Percentiles rank a stretch among this genome's conserved stretches.
These are phyloP conservation scores for Euleptes europaea DNA, from an alignment of 2,113 vertebrate species.

Conservation along the genomic window DNA sequence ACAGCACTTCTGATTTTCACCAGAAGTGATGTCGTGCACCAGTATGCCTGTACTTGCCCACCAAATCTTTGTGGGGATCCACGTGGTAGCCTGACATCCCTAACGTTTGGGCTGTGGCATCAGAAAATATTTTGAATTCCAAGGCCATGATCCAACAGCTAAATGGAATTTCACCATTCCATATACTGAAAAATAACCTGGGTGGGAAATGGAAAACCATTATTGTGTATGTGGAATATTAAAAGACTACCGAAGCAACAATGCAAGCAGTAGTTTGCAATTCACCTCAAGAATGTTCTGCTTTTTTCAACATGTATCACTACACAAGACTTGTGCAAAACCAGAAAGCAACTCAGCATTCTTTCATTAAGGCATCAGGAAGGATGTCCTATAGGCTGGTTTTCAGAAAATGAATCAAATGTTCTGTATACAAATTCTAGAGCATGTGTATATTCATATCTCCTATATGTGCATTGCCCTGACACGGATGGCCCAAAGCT, in stretches of 20 bases:
- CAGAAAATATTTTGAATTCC: not conserved
- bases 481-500: too few species aligned
- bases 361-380: not conserved
- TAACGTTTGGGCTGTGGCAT: too few species aligned
- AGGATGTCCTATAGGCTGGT: not conserved
- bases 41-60: too few species aligned
- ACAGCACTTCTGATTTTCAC: not conserved
- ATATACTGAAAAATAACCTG: not conserved
- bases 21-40: too few species aligned
- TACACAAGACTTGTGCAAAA: not conserved
- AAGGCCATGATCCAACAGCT: not conserved
- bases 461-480: too few species aligned
- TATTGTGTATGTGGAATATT: not conserved
- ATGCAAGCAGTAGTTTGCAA: not conserved
- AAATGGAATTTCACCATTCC: not conserved
- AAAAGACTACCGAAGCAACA: not conserved
- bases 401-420: not conserved
- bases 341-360: fast-evolving
- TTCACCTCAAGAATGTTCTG: not conserved
- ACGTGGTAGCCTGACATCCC: too few species aligned
- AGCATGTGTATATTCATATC: not conserved
- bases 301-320: not conserved
- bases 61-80: too few species aligned
- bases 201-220: not conserved
- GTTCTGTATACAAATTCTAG: not conserved